Base-by-base conservation (phyloP, 2,797 vertebrate species). In the Micromesistius poutassou region DNA sequence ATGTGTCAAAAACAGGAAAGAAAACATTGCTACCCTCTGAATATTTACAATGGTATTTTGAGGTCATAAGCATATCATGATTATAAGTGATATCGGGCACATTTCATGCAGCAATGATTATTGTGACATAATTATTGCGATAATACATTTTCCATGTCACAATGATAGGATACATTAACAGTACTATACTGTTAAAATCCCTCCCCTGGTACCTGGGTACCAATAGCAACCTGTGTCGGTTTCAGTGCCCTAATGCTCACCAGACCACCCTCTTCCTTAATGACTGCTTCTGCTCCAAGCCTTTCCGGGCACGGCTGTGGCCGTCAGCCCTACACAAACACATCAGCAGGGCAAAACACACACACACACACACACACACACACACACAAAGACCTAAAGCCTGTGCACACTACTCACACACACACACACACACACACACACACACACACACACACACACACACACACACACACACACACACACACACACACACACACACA, bases 221-320 rank as follows among this genome's bases (percentile, higher is more conserved):
- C 92, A 90, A 92, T 91, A 91, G 89, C 83, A 93, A 89, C 90
- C 86, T 90, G 79, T 88, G 87, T 92, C 90, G 91, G 92, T 91
- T 93, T 90, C 91, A 91, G 91, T 93, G 93, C 93, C 92, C 90
- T 94, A 94, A 95, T 94, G 92, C 88, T 82, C 92, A 93, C 93
- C 94, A 95, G 94, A 94, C 93, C 86, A 90, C 86, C 87, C 87
- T 82, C 92, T 93, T 94, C 93, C 93, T 94, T 94, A 94, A 94
- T 94, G 93, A 94, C 93, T 93, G 89, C 91, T 92, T 94, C 85
- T 86, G 91, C 93, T 94, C 89, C 81, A 87, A 94, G 93, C 91
- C 89, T 93, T 95, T 94, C 94, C 93, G 93, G 93, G 91, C 91
- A 93, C 79, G 88, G 79, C 90, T 92, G 90, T 93, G 92, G 92